These are phyloP conservation scores for Protomyctophum bolini DNA, from an alignment of 2,113 vertebrate genomes.

Conservation along the genomic window DNA sequence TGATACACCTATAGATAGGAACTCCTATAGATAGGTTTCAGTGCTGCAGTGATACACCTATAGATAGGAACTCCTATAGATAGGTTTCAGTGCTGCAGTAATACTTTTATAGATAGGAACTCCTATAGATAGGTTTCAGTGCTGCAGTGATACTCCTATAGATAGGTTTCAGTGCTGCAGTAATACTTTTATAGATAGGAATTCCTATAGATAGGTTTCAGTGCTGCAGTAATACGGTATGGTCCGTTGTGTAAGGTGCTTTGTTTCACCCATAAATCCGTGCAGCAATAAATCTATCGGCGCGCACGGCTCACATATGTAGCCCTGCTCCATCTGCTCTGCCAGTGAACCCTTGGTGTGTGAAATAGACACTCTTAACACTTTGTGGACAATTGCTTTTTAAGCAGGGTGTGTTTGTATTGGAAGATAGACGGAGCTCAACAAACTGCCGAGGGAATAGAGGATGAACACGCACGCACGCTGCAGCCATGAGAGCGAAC, in stretches of 20 bases:
- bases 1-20: no score
- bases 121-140: no score
- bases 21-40: no score
- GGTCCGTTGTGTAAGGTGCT: constrained; percentile 18
- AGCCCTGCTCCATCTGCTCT: constrained; percentile 36
- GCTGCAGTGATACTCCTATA: no score
- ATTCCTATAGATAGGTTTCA: not conserved
- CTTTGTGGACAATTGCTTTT: constrained; percentile 56
- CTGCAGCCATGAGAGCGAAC: not conserved
- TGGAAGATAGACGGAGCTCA: not conserved
- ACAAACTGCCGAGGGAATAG: constrained; percentile 12
- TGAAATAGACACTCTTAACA: constrained; percentile 48
- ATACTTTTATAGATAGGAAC: no score
- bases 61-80: no score
- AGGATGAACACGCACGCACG: constrained; percentile 5
- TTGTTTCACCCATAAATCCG: constrained; percentile 24
- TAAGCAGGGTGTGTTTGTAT: constrained; percentile 26
- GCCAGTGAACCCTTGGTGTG: constrained; percentile 34
- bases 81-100: no score
- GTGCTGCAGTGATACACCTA: no score
- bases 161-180: no score
- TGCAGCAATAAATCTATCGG: constrained; percentile 51
- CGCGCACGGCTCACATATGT: constrained; percentile 45
- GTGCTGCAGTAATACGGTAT: constrained; percentile 29
- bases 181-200: no score